Conservation (phyloP, 2,797 vertebrate species). For the Hippocampus kuda region DNA sequence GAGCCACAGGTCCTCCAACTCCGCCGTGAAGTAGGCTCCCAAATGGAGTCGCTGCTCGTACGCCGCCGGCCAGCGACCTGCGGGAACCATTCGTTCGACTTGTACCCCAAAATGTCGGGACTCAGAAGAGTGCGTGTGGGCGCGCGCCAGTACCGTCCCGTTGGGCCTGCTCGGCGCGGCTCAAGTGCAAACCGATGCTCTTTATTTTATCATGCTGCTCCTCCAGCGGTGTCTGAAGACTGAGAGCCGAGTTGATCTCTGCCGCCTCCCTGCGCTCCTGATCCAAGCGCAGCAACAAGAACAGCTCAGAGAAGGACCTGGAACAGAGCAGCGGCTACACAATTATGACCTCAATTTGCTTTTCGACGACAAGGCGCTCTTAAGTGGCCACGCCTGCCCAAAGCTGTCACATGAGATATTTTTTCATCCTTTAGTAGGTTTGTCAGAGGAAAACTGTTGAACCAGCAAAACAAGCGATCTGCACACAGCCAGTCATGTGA, state of each 20-base stretch:
- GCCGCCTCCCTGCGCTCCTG: slow-evolving; percentile 57
- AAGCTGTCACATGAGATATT: too few relatives aligned
- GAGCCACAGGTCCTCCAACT: slow-evolving; percentile 45
- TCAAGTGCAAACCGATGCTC: slow-evolving; percentile 71
- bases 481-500: too few relatives aligned
- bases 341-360: not conserved
- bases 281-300: slow-evolving; percentile 63
- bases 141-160: slow-evolving; percentile 60
- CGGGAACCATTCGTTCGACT: not conserved
- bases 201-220: slow-evolving; percentile 74
- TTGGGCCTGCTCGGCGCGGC: slow-evolving; percentile 71
- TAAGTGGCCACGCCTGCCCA: too few relatives aligned
- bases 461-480: not conserved
- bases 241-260: slow-evolving; percentile 46
- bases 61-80: slow-evolving; percentile 33
- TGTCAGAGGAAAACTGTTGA: too few relatives aligned
- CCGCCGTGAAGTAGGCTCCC: slow-evolving; percentile 41
- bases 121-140: not conserved
- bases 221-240: slow-evolving; percentile 64
- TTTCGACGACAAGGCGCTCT: too few relatives aligned
- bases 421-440: too few relatives aligned
- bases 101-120: not conserved
- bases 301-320: slow-evolving; percentile 64
- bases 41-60: slow-evolving; percentile 49
- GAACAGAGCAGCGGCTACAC: not conserved